phyloP scores from a whole-genome alignment of 2,888 invertebrate genomes.

The Smittia sp. region DNA sequence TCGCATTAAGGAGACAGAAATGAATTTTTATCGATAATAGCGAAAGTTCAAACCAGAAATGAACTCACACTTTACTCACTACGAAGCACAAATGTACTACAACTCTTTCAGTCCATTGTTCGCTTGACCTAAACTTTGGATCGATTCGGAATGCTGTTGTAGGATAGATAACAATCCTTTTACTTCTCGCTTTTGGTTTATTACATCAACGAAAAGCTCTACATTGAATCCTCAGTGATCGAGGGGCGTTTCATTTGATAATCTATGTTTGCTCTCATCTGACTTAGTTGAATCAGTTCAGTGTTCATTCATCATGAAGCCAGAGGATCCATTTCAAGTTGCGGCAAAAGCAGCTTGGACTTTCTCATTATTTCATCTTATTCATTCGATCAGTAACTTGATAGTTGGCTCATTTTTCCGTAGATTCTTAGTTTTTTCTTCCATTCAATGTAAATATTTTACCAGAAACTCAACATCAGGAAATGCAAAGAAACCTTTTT shows the following conservation, averaged over 20 bases:
- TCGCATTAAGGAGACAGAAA: neutral
- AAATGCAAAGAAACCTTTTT: neutral
- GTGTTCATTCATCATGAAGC: neutral
- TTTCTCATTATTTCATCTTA: too few species aligned
- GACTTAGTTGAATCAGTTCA: neutral
- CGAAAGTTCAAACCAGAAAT: neutral
- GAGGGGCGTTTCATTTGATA: neutral
- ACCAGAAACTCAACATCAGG: neutral
- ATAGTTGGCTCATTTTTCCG: constrained; percentile 13
- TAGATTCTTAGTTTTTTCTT: neutral
- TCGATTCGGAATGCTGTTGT: constrained; percentile 14
- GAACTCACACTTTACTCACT: neutral
- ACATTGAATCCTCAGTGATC: neutral
- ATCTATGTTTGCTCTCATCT: neutral
- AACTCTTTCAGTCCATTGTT: neutral
- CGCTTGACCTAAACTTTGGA: neutral
- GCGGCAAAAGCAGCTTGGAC: too few species aligned
- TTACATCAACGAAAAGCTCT: neutral
- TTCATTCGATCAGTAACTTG: neutral
- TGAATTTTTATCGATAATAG: neutral
- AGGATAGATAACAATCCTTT: constrained; percentile 1
- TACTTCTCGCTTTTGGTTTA: constrained; percentile 4
- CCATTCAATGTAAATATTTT: constrained; percentile 11
- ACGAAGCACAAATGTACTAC: neutral
- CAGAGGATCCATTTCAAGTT: too few species aligned